phyloP scores from a whole-genome alignment of 2,797 vertebrate species.

The Meriones psammophilus region DNA sequence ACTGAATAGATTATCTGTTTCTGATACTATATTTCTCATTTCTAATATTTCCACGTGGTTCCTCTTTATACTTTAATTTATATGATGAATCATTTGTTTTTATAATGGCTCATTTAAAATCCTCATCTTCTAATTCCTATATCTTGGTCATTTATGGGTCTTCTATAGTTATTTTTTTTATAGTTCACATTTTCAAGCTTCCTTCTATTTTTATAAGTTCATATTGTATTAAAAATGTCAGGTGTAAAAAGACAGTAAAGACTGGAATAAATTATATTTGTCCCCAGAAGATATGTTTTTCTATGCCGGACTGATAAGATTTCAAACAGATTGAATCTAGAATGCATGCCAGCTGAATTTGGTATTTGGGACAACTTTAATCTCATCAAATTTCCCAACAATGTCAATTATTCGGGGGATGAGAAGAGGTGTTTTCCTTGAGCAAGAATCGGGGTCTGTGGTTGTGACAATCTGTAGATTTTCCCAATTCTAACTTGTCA shows the following conservation, averaged over 20 bases:
- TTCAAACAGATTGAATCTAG: neutral
- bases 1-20: neutral
- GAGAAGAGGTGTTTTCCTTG: neutral
- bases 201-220: conserved; percentile 33
- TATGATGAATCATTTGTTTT: conserved; percentile 48
- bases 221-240: neutral
- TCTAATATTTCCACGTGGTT: conserved; percentile 16
- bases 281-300: neutral
- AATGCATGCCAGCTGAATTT: neutral
- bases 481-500: neutral
- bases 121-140: neutral
- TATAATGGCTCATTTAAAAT: neutral
- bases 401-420: neutral
- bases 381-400: conserved; percentile 17
- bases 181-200: neutral
- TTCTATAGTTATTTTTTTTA: neutral
- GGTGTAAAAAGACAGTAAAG: neutral
- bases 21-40: neutral
- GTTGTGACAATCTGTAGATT: neutral
- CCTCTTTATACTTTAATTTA: conserved; percentile 4
- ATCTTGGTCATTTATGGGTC: neutral
- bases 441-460: neutral
- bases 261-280: neutral
- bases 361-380: neutral
- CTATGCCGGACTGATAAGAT: neutral